These are phyloP conservation scores for Synaphobranchus kaupii DNA, from an alignment of 2,797 vertebrate species.

Conservation along the genomic window DNA sequence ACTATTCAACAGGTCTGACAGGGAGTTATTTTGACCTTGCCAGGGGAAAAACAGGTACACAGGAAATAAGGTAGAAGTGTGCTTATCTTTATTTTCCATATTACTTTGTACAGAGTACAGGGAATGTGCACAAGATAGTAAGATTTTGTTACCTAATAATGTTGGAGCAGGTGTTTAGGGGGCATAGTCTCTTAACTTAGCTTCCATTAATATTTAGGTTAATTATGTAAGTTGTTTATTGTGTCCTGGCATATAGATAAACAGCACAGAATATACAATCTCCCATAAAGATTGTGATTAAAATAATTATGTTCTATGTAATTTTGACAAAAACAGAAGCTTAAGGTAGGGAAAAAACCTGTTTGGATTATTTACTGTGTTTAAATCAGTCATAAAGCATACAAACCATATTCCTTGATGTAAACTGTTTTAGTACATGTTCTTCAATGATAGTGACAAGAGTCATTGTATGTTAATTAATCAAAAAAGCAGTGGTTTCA, in stretches of 20 bases:
- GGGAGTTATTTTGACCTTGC: neutral
- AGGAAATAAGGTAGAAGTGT: neutral
- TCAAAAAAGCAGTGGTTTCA: neutral
- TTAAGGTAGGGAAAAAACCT: neutral
- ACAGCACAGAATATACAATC: neutral
- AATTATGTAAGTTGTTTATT: neutral
- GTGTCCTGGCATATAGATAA: neutral
- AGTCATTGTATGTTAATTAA: neutral
- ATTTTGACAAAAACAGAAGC: neutral
- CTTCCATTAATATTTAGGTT: neutral
- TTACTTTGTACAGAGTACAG: neutral
- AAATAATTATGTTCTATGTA: neutral
- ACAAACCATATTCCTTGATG: neutral
- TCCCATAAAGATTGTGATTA: neutral
- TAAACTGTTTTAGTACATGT: neutral
- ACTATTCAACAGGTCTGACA: neutral
- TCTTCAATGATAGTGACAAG: neutral
- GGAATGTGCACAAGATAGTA: neutral
- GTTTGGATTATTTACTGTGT: neutral
- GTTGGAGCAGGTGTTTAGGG: neutral
- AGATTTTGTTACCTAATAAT: neutral
- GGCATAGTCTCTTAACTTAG: neutral
- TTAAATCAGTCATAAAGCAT: neutral
- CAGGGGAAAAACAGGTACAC: neutral
- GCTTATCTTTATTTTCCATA: slow-evolving; percentile 13